Percentiles rank a stretch among this genome's conserved stretches.
Conservation (phyloP, 2,888 invertebrate genomes). For the Cephus nigrinus region DNA sequence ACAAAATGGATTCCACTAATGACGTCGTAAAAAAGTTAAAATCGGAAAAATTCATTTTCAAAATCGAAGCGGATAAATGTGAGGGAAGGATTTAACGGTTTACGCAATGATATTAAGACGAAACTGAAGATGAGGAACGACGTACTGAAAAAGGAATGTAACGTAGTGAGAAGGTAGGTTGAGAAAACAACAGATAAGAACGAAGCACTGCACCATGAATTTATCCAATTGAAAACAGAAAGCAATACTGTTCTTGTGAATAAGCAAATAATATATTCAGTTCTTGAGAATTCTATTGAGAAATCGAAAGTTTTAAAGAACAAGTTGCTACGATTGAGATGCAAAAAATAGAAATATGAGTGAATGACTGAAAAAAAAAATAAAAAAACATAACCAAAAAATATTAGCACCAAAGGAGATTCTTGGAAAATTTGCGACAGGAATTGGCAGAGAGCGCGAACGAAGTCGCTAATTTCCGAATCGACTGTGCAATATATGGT, state of each 20-base stretch:
- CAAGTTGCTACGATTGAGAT: not conserved
- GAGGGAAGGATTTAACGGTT: not conserved
- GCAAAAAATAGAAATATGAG: not conserved
- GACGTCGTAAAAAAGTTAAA: not conserved
- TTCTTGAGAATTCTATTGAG: not conserved
- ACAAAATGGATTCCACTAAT: not conserved
- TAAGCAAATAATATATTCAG: not conserved
- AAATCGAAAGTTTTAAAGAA: not conserved
- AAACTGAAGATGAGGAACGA: not conserved
- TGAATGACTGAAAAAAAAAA: not conserved
- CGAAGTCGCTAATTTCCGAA: not conserved
- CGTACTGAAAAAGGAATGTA: not conserved
- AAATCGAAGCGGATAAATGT: not conserved
- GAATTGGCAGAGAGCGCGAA: not conserved
- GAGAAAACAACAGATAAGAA: conserved; percentile 22
- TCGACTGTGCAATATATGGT: not conserved
- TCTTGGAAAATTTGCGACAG: not conserved
- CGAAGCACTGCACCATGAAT: conserved; percentile 32
- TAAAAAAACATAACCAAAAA: not conserved
- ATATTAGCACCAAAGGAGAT: not conserved
- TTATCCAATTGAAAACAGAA: conserved; percentile 25
- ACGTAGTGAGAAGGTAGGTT: not conserved
- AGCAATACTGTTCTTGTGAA: conserved; percentile 4
- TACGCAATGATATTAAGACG: not conserved
- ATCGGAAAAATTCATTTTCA: not conserved